Evolutionary conservation across 2,888 invertebrate genomes (phyloP).

Genomic region (Lasius fuliginosus): DNA sequence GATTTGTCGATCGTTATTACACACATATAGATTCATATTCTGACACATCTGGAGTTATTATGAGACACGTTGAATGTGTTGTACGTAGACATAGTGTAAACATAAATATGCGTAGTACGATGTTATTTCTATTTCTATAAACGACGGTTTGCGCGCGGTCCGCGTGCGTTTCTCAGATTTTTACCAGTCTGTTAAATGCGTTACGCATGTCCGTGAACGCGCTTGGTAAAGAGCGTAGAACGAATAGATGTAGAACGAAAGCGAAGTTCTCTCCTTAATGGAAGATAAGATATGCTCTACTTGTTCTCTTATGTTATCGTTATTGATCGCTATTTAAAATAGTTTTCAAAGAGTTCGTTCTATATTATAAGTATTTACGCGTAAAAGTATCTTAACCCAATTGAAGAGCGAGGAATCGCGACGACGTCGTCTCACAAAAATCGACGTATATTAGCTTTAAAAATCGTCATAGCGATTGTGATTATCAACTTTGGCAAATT

Average conservation of each 20-base stretch:
- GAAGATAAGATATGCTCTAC: constrained; percentile 53
- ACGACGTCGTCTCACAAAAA: constrained; percentile 25
- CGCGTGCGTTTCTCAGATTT: constrained; percentile 41
- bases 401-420: constrained; percentile 42
- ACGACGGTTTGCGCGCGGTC: constrained; percentile 39
- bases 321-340: constrained; percentile 49
- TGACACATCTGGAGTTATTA: constrained; percentile 55
- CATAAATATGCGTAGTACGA: constrained; percentile 52
- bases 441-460: not conserved
- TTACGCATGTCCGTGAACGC: constrained; percentile 23
- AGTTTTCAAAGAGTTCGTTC: constrained; percentile 42
- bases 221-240: constrained; percentile 48
- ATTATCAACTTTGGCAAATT: constrained; percentile 31
- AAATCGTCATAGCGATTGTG: constrained; percentile 19
- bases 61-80: constrained; percentile 54
- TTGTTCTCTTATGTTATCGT: constrained; percentile 47
- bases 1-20: constrained; percentile 56
- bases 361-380: constrained; percentile 41
- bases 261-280: constrained; percentile 34
- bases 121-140: constrained; percentile 54
- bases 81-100: constrained; percentile 57
- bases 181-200: constrained; percentile 51
- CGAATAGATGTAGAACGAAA: constrained; percentile 50
- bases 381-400: constrained; percentile 48
- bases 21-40: constrained; percentile 58